phyloP scores from a whole-genome alignment of 2,797 vertebrate genomes.

The Dipus sagitta region DNA sequence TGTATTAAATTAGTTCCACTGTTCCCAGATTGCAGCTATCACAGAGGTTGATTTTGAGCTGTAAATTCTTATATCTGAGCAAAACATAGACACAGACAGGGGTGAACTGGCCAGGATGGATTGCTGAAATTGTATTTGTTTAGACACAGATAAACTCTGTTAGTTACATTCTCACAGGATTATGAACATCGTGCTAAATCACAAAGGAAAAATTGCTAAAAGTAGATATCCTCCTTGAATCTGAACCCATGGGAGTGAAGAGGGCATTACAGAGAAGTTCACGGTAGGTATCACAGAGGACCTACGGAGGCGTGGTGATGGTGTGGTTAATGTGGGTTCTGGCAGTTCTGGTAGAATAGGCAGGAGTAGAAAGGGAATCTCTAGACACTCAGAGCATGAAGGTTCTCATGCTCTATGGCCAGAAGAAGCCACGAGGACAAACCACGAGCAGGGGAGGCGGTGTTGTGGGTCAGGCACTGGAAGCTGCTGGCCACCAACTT shows the following conservation, averaged over 20 bases:
- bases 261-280: not conserved
- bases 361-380: not conserved
- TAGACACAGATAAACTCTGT: not conserved
- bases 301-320: not conserved
- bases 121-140: not conserved
- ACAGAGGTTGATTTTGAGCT: not conserved
- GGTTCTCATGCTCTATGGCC: not conserved
- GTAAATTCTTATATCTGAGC: not conserved
- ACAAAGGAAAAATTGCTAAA: not conserved
- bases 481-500: not conserved
- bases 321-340: not conserved
- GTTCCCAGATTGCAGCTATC: not conserved
- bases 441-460: not conserved
- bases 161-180: not conserved
- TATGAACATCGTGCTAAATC: not conserved
- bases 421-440: not conserved
- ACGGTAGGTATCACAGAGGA: not conserved
- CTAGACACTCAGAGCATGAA: not conserved
- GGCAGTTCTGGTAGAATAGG: not conserved
- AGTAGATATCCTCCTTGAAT: not conserved
- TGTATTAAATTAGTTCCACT: not conserved
- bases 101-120: not conserved
- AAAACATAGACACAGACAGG: not conserved
- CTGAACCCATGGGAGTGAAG: not conserved
- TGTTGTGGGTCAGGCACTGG: fast-evolving